Percentiles rank a stretch among this genome's conserved stretches.
These are phyloP conservation scores for Hippocampus zosterae DNA, from an alignment of 2,113 vertebrate genomes.

Conservation along the genomic window DNA sequence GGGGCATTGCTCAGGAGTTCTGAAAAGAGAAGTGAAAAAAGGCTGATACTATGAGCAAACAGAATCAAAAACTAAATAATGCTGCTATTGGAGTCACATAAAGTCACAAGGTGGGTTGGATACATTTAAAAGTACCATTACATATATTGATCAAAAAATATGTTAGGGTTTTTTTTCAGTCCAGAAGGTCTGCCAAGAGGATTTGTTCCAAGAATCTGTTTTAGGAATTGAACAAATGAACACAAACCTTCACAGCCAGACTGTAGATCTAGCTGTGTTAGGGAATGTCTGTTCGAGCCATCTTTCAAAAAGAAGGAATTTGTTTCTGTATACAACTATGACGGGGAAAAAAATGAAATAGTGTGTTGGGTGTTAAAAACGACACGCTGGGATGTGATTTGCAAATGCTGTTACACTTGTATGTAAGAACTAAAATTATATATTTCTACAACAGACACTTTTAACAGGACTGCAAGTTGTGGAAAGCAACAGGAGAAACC, in stretches of 20 bases:
- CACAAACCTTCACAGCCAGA: not conserved
- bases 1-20: conserved; percentile 96
- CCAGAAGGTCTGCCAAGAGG: not conserved
- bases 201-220: not conserved
- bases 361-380: not conserved
- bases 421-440: not conserved
- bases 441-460: not conserved
- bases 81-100: not conserved
- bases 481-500: not conserved
- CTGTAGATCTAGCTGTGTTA: not conserved
- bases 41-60: not conserved
- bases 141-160: not conserved
- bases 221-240: conserved; percentile 5
- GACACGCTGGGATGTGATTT: not conserved
- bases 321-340: conserved; percentile 5
- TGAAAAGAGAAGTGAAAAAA: conserved; percentile 52
- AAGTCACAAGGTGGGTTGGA: not conserved
- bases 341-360: conserved; percentile 2
- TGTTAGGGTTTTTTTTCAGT: not conserved
- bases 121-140: not conserved
- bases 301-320: conserved; percentile 6
- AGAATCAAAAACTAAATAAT: not conserved
- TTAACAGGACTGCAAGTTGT: not conserved
- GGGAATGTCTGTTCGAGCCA: conserved; percentile 2
- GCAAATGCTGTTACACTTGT: not conserved